A percentile compares a stretch with the other conserved stretches of the same genome.
Evolutionary conservation across 2,888 invertebrate species (phyloP).

Genomic region (Campaea margaritaria): DNA sequence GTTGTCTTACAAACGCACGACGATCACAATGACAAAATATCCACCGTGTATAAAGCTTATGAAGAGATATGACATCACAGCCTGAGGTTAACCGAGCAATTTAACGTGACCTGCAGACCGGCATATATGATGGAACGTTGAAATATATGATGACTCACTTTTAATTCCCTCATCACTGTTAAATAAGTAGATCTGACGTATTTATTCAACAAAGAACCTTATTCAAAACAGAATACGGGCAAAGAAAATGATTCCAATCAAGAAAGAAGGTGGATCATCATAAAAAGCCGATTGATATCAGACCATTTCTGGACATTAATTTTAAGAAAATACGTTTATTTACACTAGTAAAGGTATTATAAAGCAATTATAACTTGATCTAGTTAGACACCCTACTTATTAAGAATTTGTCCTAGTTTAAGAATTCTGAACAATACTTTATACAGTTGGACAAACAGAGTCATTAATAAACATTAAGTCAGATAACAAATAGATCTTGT

Average conservation of each 20-base stretch:
- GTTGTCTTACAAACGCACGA: too few species aligned
- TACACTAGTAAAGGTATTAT: neutral
- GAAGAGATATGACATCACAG: conserved; percentile 25
- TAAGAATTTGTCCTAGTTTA: neutral
- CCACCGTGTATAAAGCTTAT: neutral
- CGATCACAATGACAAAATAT: too few species aligned
- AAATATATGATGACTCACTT: conserved; percentile 18
- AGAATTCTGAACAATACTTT: neutral
- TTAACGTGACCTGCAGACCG: conserved; percentile 34
- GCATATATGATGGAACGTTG: conserved; percentile 19
- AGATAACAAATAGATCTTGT: too few species aligned
- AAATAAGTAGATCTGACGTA: neutral
- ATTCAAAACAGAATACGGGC: neutral
- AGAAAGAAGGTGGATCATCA: too few species aligned
- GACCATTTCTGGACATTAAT: too few species aligned
- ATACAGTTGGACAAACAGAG: too few species aligned
- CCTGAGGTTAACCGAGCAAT: conserved; percentile 36
- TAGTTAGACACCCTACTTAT: neutral
- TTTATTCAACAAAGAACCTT: neutral
- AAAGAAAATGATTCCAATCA: neutral
- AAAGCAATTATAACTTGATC: neutral
- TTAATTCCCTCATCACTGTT: neutral
- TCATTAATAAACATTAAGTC: too few species aligned
- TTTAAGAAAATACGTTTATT: neutral
- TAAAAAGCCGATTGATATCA: too few species aligned